Conservation (phyloP, 1,140 invertebrate species). For the Babylonia areolata region DNA sequence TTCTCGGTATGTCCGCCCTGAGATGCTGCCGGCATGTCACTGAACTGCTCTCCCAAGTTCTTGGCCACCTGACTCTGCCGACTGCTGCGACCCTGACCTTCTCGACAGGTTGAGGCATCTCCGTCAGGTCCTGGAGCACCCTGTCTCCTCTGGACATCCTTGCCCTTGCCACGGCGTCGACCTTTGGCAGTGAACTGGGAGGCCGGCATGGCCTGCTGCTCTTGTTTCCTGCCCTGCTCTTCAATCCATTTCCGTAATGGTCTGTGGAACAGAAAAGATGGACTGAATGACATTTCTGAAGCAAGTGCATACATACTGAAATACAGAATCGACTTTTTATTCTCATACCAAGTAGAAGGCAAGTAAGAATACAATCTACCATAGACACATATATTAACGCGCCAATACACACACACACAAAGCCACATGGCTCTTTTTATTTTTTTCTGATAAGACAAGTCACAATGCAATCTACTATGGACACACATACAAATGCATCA, state of each 20-base stretch:
- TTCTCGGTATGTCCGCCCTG: neutral
- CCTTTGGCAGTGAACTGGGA: slow-evolving; percentile 13
- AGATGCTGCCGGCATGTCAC: neutral
- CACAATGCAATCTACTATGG: too few species aligned
- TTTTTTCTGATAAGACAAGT: too few species aligned
- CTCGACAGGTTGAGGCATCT: neutral
- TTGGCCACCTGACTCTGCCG: neutral
- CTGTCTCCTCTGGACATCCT: neutral
- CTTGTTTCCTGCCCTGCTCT: neutral
- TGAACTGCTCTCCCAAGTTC: neutral
- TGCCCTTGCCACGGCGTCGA: slow-evolving; percentile 16
- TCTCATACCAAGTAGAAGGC: too few species aligned
- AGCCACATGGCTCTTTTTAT: too few species aligned
- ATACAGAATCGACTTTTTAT: too few species aligned
- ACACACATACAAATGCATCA: too few species aligned
- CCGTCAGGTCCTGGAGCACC: neutral
- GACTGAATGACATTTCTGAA: too few species aligned
- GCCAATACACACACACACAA: too few species aligned
- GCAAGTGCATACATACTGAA: too few species aligned
- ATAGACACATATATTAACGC: too few species aligned
- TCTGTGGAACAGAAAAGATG: neutral
- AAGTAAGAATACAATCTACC: too few species aligned
- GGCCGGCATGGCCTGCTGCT: neutral
- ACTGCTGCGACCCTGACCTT: slow-evolving; percentile 8
- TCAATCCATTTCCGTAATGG: neutral